These are phyloP conservation scores for Acholoe squamosa DNA, from an alignment of 2,888 invertebrate genomes.

Conservation along the genomic window DNA sequence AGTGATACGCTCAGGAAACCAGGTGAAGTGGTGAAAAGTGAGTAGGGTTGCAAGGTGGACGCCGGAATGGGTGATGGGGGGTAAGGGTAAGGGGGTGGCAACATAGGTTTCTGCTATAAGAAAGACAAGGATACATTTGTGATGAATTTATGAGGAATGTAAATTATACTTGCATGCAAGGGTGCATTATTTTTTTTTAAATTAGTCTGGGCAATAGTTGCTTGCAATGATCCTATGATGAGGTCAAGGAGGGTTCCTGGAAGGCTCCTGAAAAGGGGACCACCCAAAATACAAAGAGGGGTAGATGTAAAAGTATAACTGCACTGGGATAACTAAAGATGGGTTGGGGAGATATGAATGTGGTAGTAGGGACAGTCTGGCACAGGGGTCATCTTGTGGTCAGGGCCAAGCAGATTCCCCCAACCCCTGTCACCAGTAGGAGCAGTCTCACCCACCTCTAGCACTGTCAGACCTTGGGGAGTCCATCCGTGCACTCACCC, in stretches of 20 bases:
- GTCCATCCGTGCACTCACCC: background rate
- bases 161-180: too few species aligned
- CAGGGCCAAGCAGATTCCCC: background rate
- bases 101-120: background rate
- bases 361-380: background rate
- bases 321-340: too few species aligned
- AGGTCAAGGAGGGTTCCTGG: too few species aligned
- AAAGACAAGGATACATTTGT: too few species aligned
- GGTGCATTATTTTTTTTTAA: too few species aligned
- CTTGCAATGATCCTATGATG: too few species aligned
- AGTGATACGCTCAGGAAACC: background rate
- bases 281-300: too few species aligned
- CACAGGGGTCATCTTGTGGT: background rate
- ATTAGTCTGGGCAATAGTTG: too few species aligned
- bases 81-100: background rate
- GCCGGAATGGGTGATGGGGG: background rate
- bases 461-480: background rate
- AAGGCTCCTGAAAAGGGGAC: too few species aligned
- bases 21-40: constrained; percentile 6
- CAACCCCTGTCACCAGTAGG: background rate
- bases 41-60: background rate
- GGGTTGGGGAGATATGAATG: too few species aligned
- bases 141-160: too few species aligned
- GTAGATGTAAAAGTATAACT: too few species aligned
- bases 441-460: background rate